A percentile compares a stretch with the other conserved stretches of the same genome.
These are phyloP conservation scores for Torymus texanus DNA, from an alignment of 2,888 invertebrate species.

Conservation along the genomic window DNA sequence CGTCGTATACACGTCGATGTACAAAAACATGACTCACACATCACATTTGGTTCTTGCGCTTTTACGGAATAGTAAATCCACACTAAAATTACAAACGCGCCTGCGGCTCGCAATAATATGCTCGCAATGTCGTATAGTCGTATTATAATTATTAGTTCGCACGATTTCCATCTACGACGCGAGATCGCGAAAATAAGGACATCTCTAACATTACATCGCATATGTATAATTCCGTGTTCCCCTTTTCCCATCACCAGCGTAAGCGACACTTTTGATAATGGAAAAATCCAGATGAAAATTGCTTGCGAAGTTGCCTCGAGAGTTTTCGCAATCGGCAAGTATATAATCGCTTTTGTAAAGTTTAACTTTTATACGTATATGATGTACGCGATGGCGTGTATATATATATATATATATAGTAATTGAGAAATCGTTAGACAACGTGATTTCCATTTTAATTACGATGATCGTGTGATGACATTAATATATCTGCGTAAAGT, in stretches of 20 bases:
- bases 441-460: slow-evolving; percentile 26
- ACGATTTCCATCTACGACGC: slow-evolving; percentile 35
- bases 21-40: slow-evolving; percentile 10
- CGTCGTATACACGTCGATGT: neutral
- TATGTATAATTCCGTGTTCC: too few species aligned
- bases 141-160: slow-evolving; percentile 49
- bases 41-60: neutral
- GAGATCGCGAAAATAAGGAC: slow-evolving; percentile 6
- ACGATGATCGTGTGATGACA: neutral
- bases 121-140: slow-evolving; percentile 27
- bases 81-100: slow-evolving; percentile 37
- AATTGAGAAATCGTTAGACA: slow-evolving; percentile 8
- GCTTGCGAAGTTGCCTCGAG: slow-evolving; percentile 24
- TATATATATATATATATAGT: too few species aligned
- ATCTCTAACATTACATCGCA: neutral
- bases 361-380: neutral
- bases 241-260: too few species aligned
- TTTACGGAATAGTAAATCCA: slow-evolving; percentile 15
- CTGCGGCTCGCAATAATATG: neutral
- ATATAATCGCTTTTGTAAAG: too few species aligned
- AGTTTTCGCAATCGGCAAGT: slow-evolving; percentile 2
- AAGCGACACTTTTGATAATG: slow-evolving; percentile 35
- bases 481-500: neutral
- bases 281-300: slow-evolving; percentile 33
- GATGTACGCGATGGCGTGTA: neutral